A percentile compares a stretch with the other conserved stretches of the same genome.
Evolutionary conservation across 2,888 invertebrate species (phyloP).

Genomic region (Lasiommata megera): DNA sequence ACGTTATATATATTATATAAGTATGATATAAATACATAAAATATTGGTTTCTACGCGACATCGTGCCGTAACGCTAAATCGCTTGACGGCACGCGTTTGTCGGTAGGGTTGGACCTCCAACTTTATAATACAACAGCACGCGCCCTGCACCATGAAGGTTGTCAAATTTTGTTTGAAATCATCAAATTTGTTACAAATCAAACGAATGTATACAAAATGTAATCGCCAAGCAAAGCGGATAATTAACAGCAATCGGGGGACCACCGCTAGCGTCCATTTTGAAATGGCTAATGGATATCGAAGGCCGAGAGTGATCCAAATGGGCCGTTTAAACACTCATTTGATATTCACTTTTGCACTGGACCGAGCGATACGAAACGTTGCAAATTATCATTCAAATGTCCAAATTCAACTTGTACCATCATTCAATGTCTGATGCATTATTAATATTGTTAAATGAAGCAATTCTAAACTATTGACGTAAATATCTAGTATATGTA

Average conservation of each 20-base stretch:
- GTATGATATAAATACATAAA: too few species aligned
- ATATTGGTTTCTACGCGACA: too few species aligned
- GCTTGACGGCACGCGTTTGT: too few species aligned
- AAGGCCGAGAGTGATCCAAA: constrained; percentile 69
- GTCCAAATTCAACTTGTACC: background rate
- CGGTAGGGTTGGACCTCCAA: too few species aligned
- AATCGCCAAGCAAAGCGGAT: constrained; percentile 4
- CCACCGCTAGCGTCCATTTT: constrained; percentile 66
- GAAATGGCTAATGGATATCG: constrained; percentile 58
- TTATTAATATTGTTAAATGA: background rate
- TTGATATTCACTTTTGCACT: constrained; percentile 73
- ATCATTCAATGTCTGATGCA: background rate
- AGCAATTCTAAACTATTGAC: background rate
- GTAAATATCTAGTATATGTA: too few species aligned
- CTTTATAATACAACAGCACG: too few species aligned
- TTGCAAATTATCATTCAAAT: constrained; percentile 52
- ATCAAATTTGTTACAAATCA: too few species aligned
- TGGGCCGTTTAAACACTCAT: constrained; percentile 73
- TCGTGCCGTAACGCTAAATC: too few species aligned
- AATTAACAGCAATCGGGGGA: constrained; percentile 50
- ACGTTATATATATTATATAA: too few species aligned
- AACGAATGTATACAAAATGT: background rate
- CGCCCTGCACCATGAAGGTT: too few species aligned
- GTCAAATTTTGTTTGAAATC: too few species aligned
- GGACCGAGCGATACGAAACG: constrained; percentile 51